A percentile compares a stretch with the other conserved stretches of the same genome.
Evolutionary conservation across 1,140 invertebrate species (phyloP).

Genomic region (Euborellia annulipes): DNA sequence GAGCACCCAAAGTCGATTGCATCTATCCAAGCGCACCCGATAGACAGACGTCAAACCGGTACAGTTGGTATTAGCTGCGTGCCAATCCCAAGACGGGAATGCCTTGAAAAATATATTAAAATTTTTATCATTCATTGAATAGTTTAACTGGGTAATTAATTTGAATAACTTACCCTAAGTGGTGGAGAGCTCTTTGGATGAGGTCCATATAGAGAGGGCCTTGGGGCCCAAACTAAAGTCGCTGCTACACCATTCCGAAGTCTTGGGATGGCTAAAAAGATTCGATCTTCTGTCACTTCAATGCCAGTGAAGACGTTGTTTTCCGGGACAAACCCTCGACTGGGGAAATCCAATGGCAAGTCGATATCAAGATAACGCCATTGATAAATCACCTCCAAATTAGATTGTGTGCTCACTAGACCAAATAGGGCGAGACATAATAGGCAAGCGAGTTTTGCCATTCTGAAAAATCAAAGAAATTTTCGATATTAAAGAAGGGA

Average conservation of each 20-base stretch:
- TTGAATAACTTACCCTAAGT: too few relatives aligned
- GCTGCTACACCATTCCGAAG: slow-evolving; percentile 53
- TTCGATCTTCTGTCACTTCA: slow-evolving; percentile 45
- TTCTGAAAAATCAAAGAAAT: too few relatives aligned
- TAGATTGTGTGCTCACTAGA: slow-evolving; percentile 5
- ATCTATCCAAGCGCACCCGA: slow-evolving; percentile 49
- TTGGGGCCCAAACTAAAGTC: slow-evolving; percentile 47
- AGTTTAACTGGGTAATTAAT: too few relatives aligned
- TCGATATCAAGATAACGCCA: slow-evolving; percentile 55
- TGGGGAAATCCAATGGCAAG: slow-evolving; percentile 36
- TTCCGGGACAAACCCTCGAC: slow-evolving; percentile 29
- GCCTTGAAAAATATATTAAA: slow-evolving; percentile 33
- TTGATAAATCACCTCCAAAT: slow-evolving; percentile 49
- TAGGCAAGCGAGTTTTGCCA: too few relatives aligned
- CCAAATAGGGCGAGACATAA: neutral
- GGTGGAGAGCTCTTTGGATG: too few relatives aligned
- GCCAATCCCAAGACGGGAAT: slow-evolving; percentile 67
- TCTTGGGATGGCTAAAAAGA: slow-evolving; percentile 57
- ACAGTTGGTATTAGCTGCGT: slow-evolving; percentile 44
- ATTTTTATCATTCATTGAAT: too few relatives aligned
- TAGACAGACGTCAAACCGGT: slow-evolving; percentile 62
- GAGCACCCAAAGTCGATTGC: slow-evolving; percentile 59
- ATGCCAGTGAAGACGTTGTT: slow-evolving; percentile 59
- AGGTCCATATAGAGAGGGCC: slow-evolving; percentile 15
- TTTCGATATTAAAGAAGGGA: too few relatives aligned